phyloP scores from a whole-genome alignment of 2,113 vertebrate species.

The Struthio camelus region DNA sequence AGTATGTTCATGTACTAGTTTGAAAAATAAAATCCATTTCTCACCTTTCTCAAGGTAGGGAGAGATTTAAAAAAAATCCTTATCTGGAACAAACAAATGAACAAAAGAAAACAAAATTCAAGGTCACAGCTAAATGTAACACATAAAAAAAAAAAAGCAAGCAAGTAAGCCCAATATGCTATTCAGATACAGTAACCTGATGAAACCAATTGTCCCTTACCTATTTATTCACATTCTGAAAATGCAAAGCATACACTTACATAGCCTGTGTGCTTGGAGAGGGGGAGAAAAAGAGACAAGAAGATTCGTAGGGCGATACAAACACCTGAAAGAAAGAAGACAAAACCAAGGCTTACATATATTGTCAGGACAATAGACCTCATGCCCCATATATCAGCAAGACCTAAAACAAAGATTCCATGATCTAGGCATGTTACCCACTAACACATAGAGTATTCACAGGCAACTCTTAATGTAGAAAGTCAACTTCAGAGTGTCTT shows the following conservation, averaged over 20 bases:
- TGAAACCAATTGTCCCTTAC: not conserved
- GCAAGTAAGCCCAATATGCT: not conserved
- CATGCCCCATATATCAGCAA: not conserved
- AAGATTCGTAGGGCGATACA: not conserved
- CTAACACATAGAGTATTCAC: not conserved
- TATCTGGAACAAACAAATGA: not conserved
- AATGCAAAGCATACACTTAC: not conserved
- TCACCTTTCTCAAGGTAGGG: not conserved
- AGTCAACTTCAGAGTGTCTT: not conserved
- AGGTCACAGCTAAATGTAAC: not conserved
- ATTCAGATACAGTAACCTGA: not conserved
- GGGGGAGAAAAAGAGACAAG: not conserved
- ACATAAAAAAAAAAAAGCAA: not conserved
- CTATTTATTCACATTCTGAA: not conserved
- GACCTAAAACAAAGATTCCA: not conserved
- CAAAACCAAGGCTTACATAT: not conserved
- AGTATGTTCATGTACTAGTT: not conserved
- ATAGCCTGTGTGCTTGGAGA: not conserved
- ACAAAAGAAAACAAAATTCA: conserved; percentile 4
- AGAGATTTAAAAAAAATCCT: not conserved
- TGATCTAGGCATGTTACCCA: not conserved
- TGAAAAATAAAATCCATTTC: not conserved
- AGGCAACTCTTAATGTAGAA: not conserved
- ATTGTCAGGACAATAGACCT: not conserved
- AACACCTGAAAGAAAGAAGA: not conserved